These are phyloP conservation scores for Nicator chloris DNA, from an alignment of 2,113 vertebrate genomes.

Conservation along the genomic window DNA sequence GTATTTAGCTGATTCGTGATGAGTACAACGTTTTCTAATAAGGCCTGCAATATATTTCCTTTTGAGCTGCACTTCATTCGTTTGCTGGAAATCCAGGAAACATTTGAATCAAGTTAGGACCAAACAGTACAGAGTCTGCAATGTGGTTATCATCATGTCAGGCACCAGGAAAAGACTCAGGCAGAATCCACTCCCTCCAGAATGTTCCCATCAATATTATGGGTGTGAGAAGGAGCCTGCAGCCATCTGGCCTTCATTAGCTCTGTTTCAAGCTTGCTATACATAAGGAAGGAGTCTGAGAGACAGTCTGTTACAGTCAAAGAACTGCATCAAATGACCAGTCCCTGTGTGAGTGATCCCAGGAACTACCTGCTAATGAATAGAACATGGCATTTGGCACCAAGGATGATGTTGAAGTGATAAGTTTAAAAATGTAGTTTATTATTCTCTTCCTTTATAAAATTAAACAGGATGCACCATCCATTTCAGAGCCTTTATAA, in stretches of 20 bases:
- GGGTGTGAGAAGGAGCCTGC: slow-evolving; percentile 44
- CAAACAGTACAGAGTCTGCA: not conserved
- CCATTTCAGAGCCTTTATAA: not conserved
- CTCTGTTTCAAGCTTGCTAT: not conserved
- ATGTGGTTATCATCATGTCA: slow-evolving; percentile 27
- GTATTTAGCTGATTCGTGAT: not conserved
- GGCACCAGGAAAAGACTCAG: not conserved
- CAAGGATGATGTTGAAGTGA: not conserved
- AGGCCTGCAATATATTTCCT: slow-evolving; percentile 28
- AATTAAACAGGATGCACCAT: not conserved
- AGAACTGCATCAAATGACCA: not conserved
- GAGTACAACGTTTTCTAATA: slow-evolving; percentile 13
- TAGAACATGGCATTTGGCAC: not conserved
- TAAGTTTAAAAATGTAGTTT: not conserved
- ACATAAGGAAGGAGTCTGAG: not conserved
- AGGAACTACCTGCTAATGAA: not conserved
- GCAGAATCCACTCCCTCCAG: slow-evolving; percentile 3
- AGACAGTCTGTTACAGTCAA: not conserved
- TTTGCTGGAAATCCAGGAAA: slow-evolving; percentile 37
- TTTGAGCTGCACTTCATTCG: slow-evolving; percentile 3
- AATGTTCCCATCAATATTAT: not conserved
- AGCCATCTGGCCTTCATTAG: slow-evolving; percentile 65
- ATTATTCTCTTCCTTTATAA: not conserved
- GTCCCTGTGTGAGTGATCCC: not conserved
- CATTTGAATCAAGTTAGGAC: slow-evolving; percentile 26